Evolutionary conservation across 1,140 invertebrate genomes (phyloP).

Genomic region (Nixonia krombeini): DNA sequence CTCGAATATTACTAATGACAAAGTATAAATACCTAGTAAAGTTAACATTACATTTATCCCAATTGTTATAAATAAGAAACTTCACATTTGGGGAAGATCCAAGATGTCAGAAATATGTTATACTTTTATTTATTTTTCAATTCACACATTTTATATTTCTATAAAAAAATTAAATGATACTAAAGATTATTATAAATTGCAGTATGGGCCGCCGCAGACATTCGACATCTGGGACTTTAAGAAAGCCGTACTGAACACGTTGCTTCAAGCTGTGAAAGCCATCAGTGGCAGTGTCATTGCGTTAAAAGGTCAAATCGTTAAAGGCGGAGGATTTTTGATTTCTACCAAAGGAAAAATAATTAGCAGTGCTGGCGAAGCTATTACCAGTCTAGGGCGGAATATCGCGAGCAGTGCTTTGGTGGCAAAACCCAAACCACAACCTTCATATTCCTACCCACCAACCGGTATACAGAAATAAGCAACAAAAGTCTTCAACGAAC

Average conservation of each 20-base stretch:
- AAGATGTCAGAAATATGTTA: too few relatives aligned
- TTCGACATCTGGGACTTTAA: slow-evolving; percentile 84
- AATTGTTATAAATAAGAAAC: too few relatives aligned
- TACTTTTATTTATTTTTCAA: too few relatives aligned
- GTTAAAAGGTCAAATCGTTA: slow-evolving; percentile 86
- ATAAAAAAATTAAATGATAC: background rate
- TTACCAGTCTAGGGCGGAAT: slow-evolving; percentile 82
- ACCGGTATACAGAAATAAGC: too few relatives aligned
- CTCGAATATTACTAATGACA: too few relatives aligned
- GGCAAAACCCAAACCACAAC: slow-evolving; percentile 65
- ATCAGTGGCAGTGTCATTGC: slow-evolving; percentile 87
- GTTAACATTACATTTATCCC: too few relatives aligned
- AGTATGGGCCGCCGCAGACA: slow-evolving; percentile 55
- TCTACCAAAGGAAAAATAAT: slow-evolving; percentile 82
- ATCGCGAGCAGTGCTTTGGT: slow-evolving; percentile 81
- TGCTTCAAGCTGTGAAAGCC: slow-evolving; percentile 87
- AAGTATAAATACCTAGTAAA: too few relatives aligned
- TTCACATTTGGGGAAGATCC: too few relatives aligned
- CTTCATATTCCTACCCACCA: too few relatives aligned
- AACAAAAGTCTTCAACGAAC: too few relatives aligned
- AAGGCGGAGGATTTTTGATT: slow-evolving; percentile 83
- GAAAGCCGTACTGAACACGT: slow-evolving; percentile 83
- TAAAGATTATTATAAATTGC: slow-evolving; percentile 1
- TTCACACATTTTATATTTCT: too few relatives aligned
- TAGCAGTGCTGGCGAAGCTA: slow-evolving; percentile 79